Conservation (phyloP, 2,113 vertebrate genomes). For the Halcyon malimbica region DNA sequence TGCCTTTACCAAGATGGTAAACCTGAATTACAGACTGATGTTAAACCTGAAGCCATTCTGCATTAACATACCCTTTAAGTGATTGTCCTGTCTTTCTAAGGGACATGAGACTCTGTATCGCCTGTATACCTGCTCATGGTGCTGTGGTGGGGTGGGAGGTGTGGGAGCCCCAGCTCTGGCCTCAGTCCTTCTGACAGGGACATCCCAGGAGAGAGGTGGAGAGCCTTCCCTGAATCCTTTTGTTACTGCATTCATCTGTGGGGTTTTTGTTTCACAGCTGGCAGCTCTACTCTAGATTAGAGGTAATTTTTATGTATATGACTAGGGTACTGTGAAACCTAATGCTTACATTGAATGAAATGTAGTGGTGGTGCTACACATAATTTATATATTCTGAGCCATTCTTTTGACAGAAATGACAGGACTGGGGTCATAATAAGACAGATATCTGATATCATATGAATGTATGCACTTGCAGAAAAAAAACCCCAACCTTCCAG, state of each 20-base stretch:
- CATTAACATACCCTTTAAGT: not conserved
- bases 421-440: not conserved
- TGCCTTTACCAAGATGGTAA: not conserved
- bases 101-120: fast-evolving
- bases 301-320: not conserved
- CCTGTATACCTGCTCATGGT: not conserved
- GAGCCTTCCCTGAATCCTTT: not conserved
- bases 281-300: not conserved
- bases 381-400: not conserved
- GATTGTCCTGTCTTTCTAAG: not conserved
- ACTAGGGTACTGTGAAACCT: not conserved
- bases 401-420: not conserved
- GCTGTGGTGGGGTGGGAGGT: not conserved
- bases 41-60: not conserved
- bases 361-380: not conserved
- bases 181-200: not conserved
- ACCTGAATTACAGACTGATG: not conserved
- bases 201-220: not conserved
- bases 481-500: not conserved
- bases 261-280: not conserved
- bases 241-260: not conserved
- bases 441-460: not conserved
- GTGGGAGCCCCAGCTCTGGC: fast-evolving
- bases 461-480: not conserved
- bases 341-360: not conserved